These are phyloP conservation scores for Drosophila emarginata DNA, from an alignment of 2,888 invertebrate species.

Conservation along the genomic window DNA sequence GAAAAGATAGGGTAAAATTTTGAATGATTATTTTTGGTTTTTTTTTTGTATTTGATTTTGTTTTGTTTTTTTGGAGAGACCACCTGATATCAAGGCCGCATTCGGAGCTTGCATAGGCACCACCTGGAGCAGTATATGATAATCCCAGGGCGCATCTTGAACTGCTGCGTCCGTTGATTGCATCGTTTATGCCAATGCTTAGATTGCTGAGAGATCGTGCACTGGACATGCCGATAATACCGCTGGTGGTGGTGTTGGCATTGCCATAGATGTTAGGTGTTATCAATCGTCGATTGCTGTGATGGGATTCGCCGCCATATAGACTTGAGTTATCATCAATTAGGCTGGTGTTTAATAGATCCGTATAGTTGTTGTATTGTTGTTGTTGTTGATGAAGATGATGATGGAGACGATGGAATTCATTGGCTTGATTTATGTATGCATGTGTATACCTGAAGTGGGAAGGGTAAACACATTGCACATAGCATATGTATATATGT, in stretches of 20 bases:
- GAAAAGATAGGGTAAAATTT: slow-evolving; percentile 1
- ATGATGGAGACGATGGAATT: slow-evolving; percentile 81
- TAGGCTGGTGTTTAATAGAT: slow-evolving; percentile 63
- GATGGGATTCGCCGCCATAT: slow-evolving; percentile 49
- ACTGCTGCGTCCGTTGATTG: slow-evolving; percentile 29
- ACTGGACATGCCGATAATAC: slow-evolving; percentile 22
- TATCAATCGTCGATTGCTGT: slow-evolving; percentile 43
- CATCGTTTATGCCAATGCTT: slow-evolving; percentile 32
- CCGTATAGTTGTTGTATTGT: slow-evolving; percentile 45
- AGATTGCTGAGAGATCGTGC: slow-evolving; percentile 65
- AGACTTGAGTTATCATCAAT: slow-evolving; percentile 64
- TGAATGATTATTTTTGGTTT: slow-evolving; percentile 1
- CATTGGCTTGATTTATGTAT: slow-evolving; percentile 82
- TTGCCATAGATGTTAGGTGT: slow-evolving; percentile 29
- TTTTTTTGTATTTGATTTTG: slow-evolving; percentile 3
- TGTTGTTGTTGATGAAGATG: slow-evolving; percentile 58
- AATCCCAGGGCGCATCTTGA: slow-evolving; percentile 38
- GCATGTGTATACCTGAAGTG: slow-evolving; percentile 81
- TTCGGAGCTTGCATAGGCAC: slow-evolving; percentile 63
- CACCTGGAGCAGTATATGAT: slow-evolving; percentile 23
- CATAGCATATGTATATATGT: too few relatives aligned
- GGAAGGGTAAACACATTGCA: slow-evolving; percentile 56
- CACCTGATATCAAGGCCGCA: slow-evolving; percentile 71
- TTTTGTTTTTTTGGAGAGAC: slow-evolving; percentile 38
- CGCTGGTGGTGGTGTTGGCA: too few relatives aligned